These are phyloP conservation scores for Syngnathoides biaculeatus DNA, from an alignment of 2,113 vertebrate genomes.

Conservation along the genomic window DNA sequence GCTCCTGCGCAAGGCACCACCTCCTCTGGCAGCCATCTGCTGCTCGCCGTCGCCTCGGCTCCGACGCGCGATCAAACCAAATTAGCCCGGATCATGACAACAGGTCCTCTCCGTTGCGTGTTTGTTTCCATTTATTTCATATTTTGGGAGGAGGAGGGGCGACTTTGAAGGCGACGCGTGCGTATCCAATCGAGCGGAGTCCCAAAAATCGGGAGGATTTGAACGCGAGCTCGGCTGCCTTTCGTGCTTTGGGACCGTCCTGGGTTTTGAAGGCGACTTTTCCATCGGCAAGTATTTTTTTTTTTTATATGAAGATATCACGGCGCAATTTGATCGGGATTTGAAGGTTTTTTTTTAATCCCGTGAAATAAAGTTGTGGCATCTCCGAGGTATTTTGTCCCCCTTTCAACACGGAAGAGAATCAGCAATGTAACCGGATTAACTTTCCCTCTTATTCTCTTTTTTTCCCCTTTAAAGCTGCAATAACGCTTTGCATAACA, in stretches of 20 bases:
- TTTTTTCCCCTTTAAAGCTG: conserved; percentile 56
- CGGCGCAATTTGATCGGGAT: conserved; percentile 43
- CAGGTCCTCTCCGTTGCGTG: conserved; percentile 65
- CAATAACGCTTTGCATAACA: conserved; percentile 75
- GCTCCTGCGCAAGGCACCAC: conserved; percentile 41
- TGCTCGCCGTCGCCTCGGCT: conserved; percentile 51
- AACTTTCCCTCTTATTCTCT: conserved; percentile 43
- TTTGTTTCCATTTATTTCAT: conserved; percentile 14
- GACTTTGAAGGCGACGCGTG: neutral
- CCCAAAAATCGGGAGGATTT: neutral
- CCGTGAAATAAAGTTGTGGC: conserved; percentile 29
- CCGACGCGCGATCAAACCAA: conserved; percentile 37
- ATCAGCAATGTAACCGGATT: conserved; percentile 46
- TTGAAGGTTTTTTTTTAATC: conserved; percentile 36
- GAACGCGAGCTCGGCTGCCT: neutral
- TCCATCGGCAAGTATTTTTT: neutral
- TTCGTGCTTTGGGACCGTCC: neutral
- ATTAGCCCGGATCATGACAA: conserved; percentile 71
- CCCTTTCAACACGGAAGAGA: conserved; percentile 33
- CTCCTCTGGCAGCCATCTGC: conserved; percentile 69
- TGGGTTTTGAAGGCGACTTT: neutral
- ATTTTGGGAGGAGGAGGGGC: neutral
- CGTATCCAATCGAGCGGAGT: neutral
- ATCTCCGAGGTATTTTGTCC: conserved; percentile 47
- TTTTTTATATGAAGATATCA: conserved; percentile 61